Base-by-base conservation (phyloP, 2,888 invertebrate species). In the Hofmannophila pseudospretella region DNA sequence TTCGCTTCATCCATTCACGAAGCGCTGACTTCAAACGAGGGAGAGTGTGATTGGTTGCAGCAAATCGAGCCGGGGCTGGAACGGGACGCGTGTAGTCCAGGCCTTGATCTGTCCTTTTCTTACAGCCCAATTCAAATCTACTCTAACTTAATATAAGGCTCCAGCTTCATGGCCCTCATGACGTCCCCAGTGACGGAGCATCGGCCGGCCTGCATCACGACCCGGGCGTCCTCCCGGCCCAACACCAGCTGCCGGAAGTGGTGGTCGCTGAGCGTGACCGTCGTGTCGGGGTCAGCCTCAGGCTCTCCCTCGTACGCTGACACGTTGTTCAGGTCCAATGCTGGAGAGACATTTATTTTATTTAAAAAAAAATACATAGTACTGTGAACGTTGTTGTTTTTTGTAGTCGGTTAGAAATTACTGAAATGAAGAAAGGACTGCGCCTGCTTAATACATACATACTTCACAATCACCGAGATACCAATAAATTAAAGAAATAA, bases 131-230 rank as follows among this genome's bases (percentile, higher is more conserved):
- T n/a, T n/a, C n/a, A n/a, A 27, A 27, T 7, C 27, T 73, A 76
- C 34, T 67, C 67, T 7, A 82, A 36, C 39, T 72, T 80, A 28
- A 86, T 78, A 55, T 81, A 86, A 25, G 85, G 86, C 57, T 88
- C 88, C 40, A 88, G 68, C 53, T 86, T 75, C 88, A 88, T 88
- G 2, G 86, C 88, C 23, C 85, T 59, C 87, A 86, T 87, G 56
- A 88, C 72, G 54, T 88, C 85, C 1, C 88, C 88, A 0, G 87
- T 88, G 51, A 87, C 86, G 1, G 87, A 86, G 41, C 88, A 88
- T 11, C 80, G 55, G 1, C 88, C 88, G 0, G 87, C 81, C 37
- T 87, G 85, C 67, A 87, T 76, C 45, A 86, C 78, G 39, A 64
- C 63, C 8, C 84, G 51, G 0, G 87, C 53, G 25, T 81, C 77